Percentiles rank a stretch among this genome's conserved stretches.
phyloP scores from a whole-genome alignment of 2,113 vertebrate genomes.

The Trichechus manatus region DNA sequence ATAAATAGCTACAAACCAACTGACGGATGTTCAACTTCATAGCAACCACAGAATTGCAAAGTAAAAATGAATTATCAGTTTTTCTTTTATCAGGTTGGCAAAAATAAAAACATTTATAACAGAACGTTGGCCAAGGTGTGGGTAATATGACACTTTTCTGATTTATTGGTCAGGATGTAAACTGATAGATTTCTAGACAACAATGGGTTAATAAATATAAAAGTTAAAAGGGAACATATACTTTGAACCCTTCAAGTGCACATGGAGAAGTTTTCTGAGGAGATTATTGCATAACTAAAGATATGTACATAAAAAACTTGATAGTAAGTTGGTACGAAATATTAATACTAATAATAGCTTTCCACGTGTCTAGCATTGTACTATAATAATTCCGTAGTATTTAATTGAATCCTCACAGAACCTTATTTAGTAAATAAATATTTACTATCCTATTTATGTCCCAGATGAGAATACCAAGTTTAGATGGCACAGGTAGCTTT shows the following conservation, averaged over 20 bases:
- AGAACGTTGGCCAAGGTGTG: not conserved
- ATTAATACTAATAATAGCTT: not conserved
- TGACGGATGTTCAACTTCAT: not conserved
- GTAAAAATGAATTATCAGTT: not conserved
- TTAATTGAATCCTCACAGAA: not conserved
- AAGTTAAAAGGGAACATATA: conserved; percentile 20
- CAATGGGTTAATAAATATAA: not conserved
- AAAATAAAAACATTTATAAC: not conserved
- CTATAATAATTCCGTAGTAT: not conserved
- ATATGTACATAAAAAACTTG: not conserved
- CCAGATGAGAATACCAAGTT: not conserved
- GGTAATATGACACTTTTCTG: not conserved
- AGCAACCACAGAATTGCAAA: not conserved
- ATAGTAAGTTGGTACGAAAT: not conserved
- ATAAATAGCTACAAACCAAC: not conserved
- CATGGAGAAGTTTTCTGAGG: conserved; percentile 29
- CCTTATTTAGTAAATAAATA: not conserved
- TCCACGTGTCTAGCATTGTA: not conserved
- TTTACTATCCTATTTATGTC: not conserved
- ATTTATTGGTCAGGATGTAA: not conserved
- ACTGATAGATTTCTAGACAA: conserved; percentile 20
- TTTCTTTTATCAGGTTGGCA: not conserved
- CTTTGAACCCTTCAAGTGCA: not conserved
- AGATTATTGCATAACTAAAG: not conserved
- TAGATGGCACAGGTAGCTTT: not conserved